Percentiles rank a stretch among this genome's conserved stretches.
These are phyloP conservation scores for Noctua fimbriata DNA, from an alignment of 2,888 invertebrate species.

Conservation along the genomic window DNA sequence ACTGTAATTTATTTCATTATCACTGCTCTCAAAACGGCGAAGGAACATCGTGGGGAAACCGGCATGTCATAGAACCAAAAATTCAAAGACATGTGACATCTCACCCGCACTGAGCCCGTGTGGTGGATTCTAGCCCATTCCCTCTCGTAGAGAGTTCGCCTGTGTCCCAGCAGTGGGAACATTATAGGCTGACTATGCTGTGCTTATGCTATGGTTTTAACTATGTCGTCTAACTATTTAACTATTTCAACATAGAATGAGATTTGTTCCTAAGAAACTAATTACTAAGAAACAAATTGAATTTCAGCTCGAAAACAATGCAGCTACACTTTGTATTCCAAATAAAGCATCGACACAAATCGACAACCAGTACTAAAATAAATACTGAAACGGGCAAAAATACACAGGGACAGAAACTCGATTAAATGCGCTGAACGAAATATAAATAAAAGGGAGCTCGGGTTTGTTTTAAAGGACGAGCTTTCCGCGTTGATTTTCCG, in stretches of 20 bases:
- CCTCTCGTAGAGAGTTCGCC: too few relatives aligned
- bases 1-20: too few relatives aligned
- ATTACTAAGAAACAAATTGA: not conserved
- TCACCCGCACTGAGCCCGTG: too few relatives aligned
- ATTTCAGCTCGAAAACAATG: conserved; percentile 6
- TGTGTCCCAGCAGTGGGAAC: too few relatives aligned
- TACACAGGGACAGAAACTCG: conserved; percentile 20
- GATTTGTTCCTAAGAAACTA: not conserved
- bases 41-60: too few relatives aligned
- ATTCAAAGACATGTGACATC: too few relatives aligned
- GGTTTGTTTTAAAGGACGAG: conserved; percentile 22
- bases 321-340: not conserved
- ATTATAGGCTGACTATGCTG: too few relatives aligned
- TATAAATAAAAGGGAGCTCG: conserved; percentile 27
- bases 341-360: conserved; percentile 16
- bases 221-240: not conserved
- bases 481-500: conserved; percentile 48
- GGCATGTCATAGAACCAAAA: too few relatives aligned
- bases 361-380: conserved; percentile 22
- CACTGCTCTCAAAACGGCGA: too few relatives aligned
- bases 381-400: conserved; percentile 37
- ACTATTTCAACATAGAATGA: not conserved
- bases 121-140: too few relatives aligned
- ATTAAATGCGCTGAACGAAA: conserved; percentile 32
- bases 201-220: not conserved